Evolutionary conservation across 2,797 vertebrate species (phyloP).

Genomic region (Hypotaenidia philippensis): DNA sequence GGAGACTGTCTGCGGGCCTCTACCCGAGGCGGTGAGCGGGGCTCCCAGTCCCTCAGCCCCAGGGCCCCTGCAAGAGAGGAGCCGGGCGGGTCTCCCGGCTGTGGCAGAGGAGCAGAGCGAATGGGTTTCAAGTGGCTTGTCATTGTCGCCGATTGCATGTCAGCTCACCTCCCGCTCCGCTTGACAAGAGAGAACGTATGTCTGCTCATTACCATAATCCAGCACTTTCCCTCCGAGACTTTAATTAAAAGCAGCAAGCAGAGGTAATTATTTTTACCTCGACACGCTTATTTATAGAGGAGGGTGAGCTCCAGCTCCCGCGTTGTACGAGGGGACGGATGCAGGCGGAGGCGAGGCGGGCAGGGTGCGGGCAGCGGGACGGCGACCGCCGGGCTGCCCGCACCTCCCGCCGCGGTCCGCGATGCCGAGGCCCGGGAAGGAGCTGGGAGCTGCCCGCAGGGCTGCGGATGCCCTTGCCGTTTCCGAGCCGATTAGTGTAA

Average conservation of each 20-base stretch:
- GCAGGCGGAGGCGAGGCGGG: slow-evolving; percentile 15
- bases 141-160: slow-evolving; percentile 86
- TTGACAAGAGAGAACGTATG: slow-evolving; percentile 87
- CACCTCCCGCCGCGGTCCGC: neutral
- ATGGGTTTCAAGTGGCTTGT: slow-evolving; percentile 86
- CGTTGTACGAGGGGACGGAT: slow-evolving; percentile 52
- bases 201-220: slow-evolving; percentile 97
- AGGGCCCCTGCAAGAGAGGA: neutral
- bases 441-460: neutral
- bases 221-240: slow-evolving; percentile 92
- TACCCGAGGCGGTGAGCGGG: neutral
- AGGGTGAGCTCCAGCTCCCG: slow-evolving; percentile 71
- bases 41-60: neutral
- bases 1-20: neutral
- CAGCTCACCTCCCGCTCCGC: slow-evolving; percentile 87
- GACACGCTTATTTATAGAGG: slow-evolving; percentile 81
- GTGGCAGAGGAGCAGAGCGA: slow-evolving; percentile 77
- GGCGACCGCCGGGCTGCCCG: neutral
- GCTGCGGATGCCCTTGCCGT: neutral
- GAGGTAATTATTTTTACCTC: slow-evolving; percentile 89
- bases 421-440: neutral
- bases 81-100: slow-evolving; percentile 24
- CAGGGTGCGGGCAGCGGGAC: neutral
- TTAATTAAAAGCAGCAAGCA: slow-evolving; percentile 95
- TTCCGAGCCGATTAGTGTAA: neutral